Evolutionary conservation across 2,797 vertebrate species (phyloP), one percentile per base, ranked within the genome.

Genomic region (Eospalax fontanierii): DNA sequence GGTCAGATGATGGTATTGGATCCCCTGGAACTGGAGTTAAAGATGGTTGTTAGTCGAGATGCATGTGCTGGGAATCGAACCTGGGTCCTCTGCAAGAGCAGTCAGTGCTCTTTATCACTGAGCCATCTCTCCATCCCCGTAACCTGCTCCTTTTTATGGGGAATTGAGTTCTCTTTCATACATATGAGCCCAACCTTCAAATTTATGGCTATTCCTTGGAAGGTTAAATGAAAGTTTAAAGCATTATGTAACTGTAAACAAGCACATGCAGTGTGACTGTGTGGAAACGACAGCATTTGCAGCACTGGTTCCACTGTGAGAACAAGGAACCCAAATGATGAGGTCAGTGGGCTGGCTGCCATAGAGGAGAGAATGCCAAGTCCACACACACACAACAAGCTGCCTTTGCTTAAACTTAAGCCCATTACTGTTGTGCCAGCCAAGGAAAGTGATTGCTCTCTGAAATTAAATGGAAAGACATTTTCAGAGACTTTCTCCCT

Each of bases 401-500:
- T 61, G 91, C 74, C 50, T 89, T 81, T 30, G 12, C 82, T 93
- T 18, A 63, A 82, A 90, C 92, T 59, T 93, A 92, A 78, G 90
- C 87, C 86, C 57, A 80, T 71, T 79, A 91, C 8, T 90, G 68
- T n/a, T 86, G 76, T 30, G 50, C 43, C 76, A 95, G 93, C 57
- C 96, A 95, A 89, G 11, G 28, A 96, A 83, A 96, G 70, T 61
- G 76, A 95, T 33, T 92, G 90, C 78, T 93, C 82, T 97, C 81
- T 88, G 26, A 96, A 93, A 95, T 94, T 87, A 96, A 96, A 95
- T 28, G 84, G 88, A 95, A 97, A 90, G 70, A 93, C 96, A 97
- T 93, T 97, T 98, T 98, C 97, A 97, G 97, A 97, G 93, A 96
- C 96, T 93, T 96, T 96, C 95, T 98, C 93, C 96, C 96, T 91